phyloP scores from a whole-genome alignment of 2,888 invertebrate genomes.

The Ephialtes manifestator region DNA sequence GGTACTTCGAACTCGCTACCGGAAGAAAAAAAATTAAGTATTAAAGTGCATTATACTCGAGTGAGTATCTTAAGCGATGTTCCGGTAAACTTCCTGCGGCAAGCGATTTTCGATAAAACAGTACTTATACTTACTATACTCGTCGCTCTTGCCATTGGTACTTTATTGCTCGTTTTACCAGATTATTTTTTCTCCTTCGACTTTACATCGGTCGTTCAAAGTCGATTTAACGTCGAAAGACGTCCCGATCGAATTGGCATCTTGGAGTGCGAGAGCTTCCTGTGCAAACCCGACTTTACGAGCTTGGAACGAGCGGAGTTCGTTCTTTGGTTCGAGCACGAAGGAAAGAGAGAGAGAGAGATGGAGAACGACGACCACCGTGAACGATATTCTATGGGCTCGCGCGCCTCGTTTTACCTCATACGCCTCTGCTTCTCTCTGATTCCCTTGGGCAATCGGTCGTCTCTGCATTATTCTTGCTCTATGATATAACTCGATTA shows the following conservation, averaged over 20 bases:
- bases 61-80: background rate
- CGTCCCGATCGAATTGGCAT: slow-evolving; percentile 65
- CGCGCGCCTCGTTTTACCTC: slow-evolving; percentile 60
- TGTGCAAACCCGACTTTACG: slow-evolving; percentile 59
- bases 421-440: slow-evolving; percentile 34
- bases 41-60: background rate
- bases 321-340: slow-evolving; percentile 2
- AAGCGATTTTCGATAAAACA: slow-evolving; percentile 44
- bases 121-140: background rate
- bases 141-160: slow-evolving; percentile 23
- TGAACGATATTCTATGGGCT: slow-evolving; percentile 61
- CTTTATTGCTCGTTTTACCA: slow-evolving; percentile 49
- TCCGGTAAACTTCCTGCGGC: slow-evolving; percentile 13
- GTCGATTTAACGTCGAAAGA: slow-evolving; percentile 65
- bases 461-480: slow-evolving; percentile 45
- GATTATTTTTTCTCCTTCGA: slow-evolving; percentile 39
- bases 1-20: slow-evolving; percentile 37
- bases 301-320: slow-evolving; percentile 54
- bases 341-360: background rate
- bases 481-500: slow-evolving; percentile 46
- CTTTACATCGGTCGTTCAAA: slow-evolving; percentile 61
- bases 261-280: slow-evolving; percentile 53
- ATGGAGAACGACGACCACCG: slow-evolving; percentile 54
- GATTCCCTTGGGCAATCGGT: slow-evolving; percentile 52
- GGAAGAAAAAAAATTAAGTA: slow-evolving; percentile 30